Evolutionary conservation across 2,113 vertebrate species (phyloP).

Genomic region (Sciurus niger): DNA sequence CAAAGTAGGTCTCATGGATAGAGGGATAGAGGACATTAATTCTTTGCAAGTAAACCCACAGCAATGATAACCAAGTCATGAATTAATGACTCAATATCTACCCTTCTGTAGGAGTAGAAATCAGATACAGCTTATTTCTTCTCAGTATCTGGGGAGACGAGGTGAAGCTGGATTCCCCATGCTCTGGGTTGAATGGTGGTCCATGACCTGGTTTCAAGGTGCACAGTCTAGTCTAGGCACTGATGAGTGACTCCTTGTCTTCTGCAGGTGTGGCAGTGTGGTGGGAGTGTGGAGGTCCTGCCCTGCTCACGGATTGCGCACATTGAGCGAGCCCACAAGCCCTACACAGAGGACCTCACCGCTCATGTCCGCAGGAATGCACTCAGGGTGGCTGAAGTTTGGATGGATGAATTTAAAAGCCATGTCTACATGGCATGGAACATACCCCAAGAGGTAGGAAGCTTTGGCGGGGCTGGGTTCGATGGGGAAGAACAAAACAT

Average conservation of each 20-base stretch:
- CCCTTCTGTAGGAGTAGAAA: background rate
- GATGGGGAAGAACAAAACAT: background rate
- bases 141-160: background rate
- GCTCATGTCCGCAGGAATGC: conserved; percentile 96
- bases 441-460: conserved; percentile 96
- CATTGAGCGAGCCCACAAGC: conserved; percentile 98
- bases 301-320: conserved; percentile 97
- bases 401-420: conserved; percentile 99
- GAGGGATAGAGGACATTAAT: background rate
- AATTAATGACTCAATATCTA: background rate
- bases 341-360: conserved; percentile 96
- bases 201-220: background rate
- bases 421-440: conserved; percentile 99
- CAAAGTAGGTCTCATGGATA: background rate
- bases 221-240: background rate
- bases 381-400: conserved; percentile 97
- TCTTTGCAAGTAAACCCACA: conserved; percentile 11
- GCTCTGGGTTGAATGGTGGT: fast-evolving
- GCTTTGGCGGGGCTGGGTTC: background rate
- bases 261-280: conserved; percentile 97
- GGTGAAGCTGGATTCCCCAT: background rate
- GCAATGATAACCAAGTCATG: background rate
- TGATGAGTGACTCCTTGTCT: conserved; percentile 45
- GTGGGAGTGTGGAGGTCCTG: conserved; percentile 97
- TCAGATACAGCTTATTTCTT: background rate